A percentile compares a stretch with the other conserved stretches of the same genome.
Conservation (phyloP, 2,888 invertebrate genomes). For the Ornithoptera priamus region DNA sequence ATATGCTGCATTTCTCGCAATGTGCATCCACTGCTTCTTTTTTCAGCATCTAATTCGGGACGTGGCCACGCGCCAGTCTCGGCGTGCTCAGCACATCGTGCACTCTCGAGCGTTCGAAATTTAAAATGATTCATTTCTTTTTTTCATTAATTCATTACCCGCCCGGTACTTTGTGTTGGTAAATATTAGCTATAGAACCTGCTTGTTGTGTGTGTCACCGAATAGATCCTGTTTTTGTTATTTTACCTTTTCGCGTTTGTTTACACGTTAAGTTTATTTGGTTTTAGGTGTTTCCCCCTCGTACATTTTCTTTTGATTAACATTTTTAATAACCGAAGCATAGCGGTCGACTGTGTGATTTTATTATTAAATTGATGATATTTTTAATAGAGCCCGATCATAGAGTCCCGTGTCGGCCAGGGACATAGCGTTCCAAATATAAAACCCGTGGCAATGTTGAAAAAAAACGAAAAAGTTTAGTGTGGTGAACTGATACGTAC, state of each 20-base stretch:
- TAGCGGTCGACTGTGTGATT: slow-evolving; percentile 20
- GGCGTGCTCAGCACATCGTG: slow-evolving; percentile 60
- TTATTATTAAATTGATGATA: slow-evolving; percentile 37
- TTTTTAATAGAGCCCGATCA: slow-evolving; percentile 53
- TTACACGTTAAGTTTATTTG: slow-evolving; percentile 13
- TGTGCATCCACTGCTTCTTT: slow-evolving; percentile 66
- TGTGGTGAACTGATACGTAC: slow-evolving; percentile 31
- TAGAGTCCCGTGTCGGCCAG: slow-evolving; percentile 65
- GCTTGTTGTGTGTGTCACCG: slow-evolving; percentile 13
- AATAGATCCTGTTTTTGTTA: slow-evolving; percentile 12
- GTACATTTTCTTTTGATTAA: slow-evolving; percentile 16
- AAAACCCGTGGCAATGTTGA: slow-evolving; percentile 41
- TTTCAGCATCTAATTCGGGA: slow-evolving; percentile 73
- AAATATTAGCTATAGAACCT: slow-evolving; percentile 46
- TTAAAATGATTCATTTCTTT: slow-evolving; percentile 33
- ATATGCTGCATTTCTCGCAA: slow-evolving; percentile 70
- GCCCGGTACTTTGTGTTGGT: slow-evolving; percentile 43
- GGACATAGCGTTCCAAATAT: slow-evolving; percentile 47
- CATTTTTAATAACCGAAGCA: slow-evolving; percentile 10
- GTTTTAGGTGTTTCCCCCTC: neutral
- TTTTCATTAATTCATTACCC: slow-evolving; percentile 32
- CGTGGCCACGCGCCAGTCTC: slow-evolving; percentile 73
- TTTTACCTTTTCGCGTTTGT: slow-evolving; percentile 15
- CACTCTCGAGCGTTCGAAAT: slow-evolving; percentile 51
- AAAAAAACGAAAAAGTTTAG: slow-evolving; percentile 45